Conservation (phyloP, 1,140 invertebrate genomes). For the Leptinotarsa undecemlineata region DNA sequence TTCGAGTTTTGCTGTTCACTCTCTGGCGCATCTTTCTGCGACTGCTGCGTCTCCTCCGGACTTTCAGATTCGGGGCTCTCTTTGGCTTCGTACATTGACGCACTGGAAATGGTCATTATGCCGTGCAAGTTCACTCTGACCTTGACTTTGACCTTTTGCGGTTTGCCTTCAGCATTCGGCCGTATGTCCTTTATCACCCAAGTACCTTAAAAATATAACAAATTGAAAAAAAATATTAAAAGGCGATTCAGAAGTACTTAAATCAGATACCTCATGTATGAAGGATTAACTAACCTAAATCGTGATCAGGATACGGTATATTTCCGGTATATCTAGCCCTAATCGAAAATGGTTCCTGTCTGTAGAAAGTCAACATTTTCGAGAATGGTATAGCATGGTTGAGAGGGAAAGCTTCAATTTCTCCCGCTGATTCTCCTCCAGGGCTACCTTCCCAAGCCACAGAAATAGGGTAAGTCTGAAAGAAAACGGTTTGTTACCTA, state of each 20-base stretch:
- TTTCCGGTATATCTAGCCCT: slow-evolving; percentile 78
- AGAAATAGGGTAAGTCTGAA: slow-evolving; percentile 75
- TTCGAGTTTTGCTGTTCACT: slow-evolving; percentile 53
- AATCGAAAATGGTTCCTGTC: slow-evolving; percentile 83
- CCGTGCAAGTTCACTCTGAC: slow-evolving; percentile 92
- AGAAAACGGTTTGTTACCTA: slow-evolving; percentile 16
- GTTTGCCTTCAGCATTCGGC: slow-evolving; percentile 83
- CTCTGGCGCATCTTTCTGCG: slow-evolving; percentile 39
- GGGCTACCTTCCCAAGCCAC: slow-evolving; percentile 80
- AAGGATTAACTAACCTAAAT: slow-evolving; percentile 71
- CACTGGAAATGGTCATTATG: slow-evolving; percentile 83
- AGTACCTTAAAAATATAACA: slow-evolving; percentile 61
- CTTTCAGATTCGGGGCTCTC: slow-evolving; percentile 66
- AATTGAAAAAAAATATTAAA: background rate
- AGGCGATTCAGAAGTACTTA: too few species aligned
- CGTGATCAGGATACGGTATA: slow-evolving; percentile 73
- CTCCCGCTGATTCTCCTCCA: slow-evolving; percentile 68
- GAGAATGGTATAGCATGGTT: slow-evolving; percentile 91
- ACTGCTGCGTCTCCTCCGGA: slow-evolving; percentile 53
- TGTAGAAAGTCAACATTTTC: slow-evolving; percentile 91
- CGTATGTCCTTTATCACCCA: slow-evolving; percentile 86
- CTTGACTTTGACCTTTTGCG: slow-evolving; percentile 94
- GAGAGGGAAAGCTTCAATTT: slow-evolving; percentile 79
- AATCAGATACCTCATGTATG: too few species aligned
- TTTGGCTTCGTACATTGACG: slow-evolving; percentile 83